A percentile compares a stretch with the other conserved stretches of the same genome.
Evolutionary conservation across 2,113 vertebrate genomes (phyloP).

Genomic region (Aegithalos caudatus): DNA sequence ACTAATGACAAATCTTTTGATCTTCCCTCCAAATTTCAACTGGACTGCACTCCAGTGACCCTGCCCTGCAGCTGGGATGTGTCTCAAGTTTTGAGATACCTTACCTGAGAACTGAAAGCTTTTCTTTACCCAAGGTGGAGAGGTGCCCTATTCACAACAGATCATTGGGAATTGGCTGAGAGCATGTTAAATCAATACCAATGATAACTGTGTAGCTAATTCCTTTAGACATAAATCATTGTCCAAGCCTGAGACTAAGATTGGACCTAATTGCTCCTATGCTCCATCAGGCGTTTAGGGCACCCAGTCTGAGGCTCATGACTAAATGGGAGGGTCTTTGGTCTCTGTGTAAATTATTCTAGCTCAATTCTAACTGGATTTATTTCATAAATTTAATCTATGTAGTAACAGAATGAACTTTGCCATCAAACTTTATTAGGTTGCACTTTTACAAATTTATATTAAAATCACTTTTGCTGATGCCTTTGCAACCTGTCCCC

Average conservation of each 20-base stretch:
- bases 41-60: not conserved
- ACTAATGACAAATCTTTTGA: not conserved
- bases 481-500: not conserved
- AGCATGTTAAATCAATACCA: not conserved
- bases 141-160: not conserved
- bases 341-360: not conserved
- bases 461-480: not conserved
- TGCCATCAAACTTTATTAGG: not conserved
- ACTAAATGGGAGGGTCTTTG: not conserved
- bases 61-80: not conserved
- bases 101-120: not conserved
- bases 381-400: not conserved
- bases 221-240: not conserved
- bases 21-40: not conserved
- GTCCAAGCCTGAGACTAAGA: not conserved
- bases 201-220: not conserved
- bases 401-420: not conserved
- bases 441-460: not conserved
- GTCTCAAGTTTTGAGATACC: not conserved
- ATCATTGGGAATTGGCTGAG: not conserved
- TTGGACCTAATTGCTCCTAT: not conserved
- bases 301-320: accelerated
- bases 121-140: not conserved
- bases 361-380: not conserved
- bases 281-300: not conserved